Evolutionary conservation across 2,797 vertebrate species (phyloP).

Genomic region (Peromyscus aztecus): DNA sequence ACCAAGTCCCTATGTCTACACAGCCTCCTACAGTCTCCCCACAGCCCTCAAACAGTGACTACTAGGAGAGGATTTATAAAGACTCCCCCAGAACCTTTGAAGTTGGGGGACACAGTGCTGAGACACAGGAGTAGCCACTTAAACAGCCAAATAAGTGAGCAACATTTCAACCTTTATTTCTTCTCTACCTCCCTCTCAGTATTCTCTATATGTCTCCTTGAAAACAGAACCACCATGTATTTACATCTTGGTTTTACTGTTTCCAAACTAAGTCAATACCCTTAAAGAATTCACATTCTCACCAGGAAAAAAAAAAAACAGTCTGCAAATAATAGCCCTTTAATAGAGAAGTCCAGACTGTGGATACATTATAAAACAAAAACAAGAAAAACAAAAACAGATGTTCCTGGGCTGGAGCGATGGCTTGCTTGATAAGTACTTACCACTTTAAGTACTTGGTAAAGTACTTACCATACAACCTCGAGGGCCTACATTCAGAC

Average conservation of each 20-base stretch:
- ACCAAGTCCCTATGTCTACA: neutral
- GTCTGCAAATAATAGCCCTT: constrained; percentile 1
- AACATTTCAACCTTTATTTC: neutral
- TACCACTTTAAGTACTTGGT: neutral
- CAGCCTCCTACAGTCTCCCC: neutral
- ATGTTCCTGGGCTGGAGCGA: neutral
- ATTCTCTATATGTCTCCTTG: neutral
- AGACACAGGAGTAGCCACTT: neutral
- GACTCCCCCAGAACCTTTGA: neutral
- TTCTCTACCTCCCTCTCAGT: neutral
- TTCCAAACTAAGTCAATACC: constrained; percentile 15
- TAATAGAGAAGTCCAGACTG: neutral
- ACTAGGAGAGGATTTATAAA: neutral
- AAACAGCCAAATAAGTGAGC: neutral
- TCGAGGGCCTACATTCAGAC: neutral
- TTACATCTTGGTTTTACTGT: constrained; percentile 27
- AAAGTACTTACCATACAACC: neutral
- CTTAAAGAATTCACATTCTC: neutral
- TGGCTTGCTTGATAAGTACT: neutral
- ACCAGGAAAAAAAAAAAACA: neutral
- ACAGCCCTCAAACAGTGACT: neutral
- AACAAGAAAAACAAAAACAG: neutral
- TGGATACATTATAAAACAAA: neutral
- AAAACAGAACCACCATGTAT: neutral
- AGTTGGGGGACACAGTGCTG: no score